A percentile compares a stretch with the other conserved stretches of the same genome.
Evolutionary conservation across 2,113 vertebrate species (phyloP).

Genomic region (Platysteira castanea): DNA sequence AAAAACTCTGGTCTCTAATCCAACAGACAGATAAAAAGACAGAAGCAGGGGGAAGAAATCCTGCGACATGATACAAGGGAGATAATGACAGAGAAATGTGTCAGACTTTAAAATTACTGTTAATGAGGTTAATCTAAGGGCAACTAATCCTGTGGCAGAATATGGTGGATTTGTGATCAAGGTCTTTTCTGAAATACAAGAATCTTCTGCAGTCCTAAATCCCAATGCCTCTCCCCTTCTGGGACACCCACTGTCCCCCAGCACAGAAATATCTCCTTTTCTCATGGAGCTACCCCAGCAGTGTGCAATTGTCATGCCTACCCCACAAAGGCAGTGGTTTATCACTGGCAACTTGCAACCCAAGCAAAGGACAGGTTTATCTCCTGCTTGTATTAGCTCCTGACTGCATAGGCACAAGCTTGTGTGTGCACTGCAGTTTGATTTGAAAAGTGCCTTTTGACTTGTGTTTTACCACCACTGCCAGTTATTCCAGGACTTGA

Average conservation of each 20-base stretch:
- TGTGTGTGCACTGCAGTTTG: rapidly evolving
- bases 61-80: neutral
- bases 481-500: neutral
- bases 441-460: neutral
- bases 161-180: neutral
- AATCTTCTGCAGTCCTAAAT: neutral
- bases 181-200: neutral
- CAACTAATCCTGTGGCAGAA: slow-evolving; percentile 2
- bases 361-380: neutral
- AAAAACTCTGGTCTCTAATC: neutral
- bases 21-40: neutral
- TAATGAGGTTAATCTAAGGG: slow-evolving; percentile 39
- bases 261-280: neutral
- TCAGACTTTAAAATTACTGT: slow-evolving; percentile 35
- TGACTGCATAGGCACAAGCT: neutral
- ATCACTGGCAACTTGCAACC: neutral
- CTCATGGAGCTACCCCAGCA: neutral
- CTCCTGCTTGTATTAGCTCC: neutral
- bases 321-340: neutral
- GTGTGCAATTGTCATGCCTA: neutral
- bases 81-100: neutral
- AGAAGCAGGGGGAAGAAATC: neutral
- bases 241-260: neutral
- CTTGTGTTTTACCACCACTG: neutral
- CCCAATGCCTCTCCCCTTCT: neutral